Base-by-base conservation (phyloP, 2,888 invertebrate species). In the Lycophotia porphyrea region DNA sequence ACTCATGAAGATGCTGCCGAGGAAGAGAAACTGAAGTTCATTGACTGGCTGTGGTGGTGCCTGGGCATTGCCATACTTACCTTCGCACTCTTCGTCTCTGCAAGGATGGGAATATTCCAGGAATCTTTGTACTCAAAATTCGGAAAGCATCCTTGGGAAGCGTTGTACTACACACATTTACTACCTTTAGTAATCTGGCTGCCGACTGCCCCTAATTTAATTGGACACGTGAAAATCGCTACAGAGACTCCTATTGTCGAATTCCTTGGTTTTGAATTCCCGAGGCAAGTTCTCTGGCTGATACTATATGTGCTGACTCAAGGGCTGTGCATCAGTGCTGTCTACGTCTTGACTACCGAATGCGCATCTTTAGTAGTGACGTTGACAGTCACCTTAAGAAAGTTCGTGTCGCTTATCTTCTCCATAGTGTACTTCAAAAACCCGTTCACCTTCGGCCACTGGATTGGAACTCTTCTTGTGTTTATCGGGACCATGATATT, bases 341-440 rank as follows among this genome's bases (percentile, higher is more conserved):
- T 99, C 2, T 99, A 99, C 91, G 97, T 98, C 47, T 96, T 99
- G 90, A 99, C 99, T 1, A 98, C 99, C 0, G 99, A 99, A 93
- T 99, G 99, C 91, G 97, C 98, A 0, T 99, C 99, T 0, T 94
- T 99, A 64, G 99, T 99, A 0, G 99, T 99, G 2, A 99, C 99
- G 0, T 96, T 99, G 86, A 99, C 99, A 0, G 98, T 99, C 47
- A 99, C 99, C 0, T 94, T 99, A 73, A 97, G 99, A 69, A 99
- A 99, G 95, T 99, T 99, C 92, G 97, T 99, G 49, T 99, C 99
- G 0, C 96, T 99, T 55, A 94, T 99, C n/a, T 98, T 99, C 92
- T 99, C 99, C 0, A 99, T 99, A 87, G 89, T 98, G 68, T 99
- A 99, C 94, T 99, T 99, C 92, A 97, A 98, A 88, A 99, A 99